A percentile compares a stretch with the other conserved stretches of the same genome.
Evolutionary conservation across 2,113 vertebrate genomes (phyloP).

Genomic region (Thymallus thymallus): DNA sequence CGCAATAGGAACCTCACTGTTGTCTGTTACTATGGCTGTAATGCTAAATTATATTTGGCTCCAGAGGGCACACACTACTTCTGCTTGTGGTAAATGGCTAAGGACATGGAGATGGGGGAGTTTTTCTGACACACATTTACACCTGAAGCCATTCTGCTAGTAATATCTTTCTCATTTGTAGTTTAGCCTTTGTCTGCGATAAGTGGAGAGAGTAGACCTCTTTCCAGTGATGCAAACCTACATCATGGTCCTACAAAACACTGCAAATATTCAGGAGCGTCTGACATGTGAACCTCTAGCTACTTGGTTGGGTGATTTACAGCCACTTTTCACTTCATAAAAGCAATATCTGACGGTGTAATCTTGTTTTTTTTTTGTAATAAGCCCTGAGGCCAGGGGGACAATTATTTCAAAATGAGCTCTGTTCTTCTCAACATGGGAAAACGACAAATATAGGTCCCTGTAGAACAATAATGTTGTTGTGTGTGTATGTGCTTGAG

Average conservation of each 20-base stretch:
- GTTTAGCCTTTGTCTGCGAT: not conserved
- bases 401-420: constrained; percentile 75
- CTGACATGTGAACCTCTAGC: not conserved
- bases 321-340: not conserved
- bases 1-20: not conserved
- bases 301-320: not conserved
- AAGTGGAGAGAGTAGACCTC: not conserved
- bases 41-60: not conserved
- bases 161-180: not conserved
- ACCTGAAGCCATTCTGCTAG: constrained; percentile 37
- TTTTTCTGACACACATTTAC: constrained; percentile 58
- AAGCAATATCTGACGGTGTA: not conserved
- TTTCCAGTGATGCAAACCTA: not conserved
- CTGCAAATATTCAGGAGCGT: too few relatives aligned
- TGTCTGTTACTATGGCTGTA: not conserved
- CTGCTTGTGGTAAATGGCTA: not conserved
- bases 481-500: constrained; percentile 13
- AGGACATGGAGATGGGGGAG: constrained; percentile 9
- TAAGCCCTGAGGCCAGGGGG: constrained; percentile 63
- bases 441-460: constrained; percentile 64
- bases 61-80: too few relatives aligned
- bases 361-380: constrained; percentile 58
- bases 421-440: constrained; percentile 44
- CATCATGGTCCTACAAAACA: not conserved
- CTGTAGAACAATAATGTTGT: constrained; percentile 49